phyloP scores from a whole-genome alignment of 2,888 invertebrate species.

The Bembecia ichneumoniformis region DNA sequence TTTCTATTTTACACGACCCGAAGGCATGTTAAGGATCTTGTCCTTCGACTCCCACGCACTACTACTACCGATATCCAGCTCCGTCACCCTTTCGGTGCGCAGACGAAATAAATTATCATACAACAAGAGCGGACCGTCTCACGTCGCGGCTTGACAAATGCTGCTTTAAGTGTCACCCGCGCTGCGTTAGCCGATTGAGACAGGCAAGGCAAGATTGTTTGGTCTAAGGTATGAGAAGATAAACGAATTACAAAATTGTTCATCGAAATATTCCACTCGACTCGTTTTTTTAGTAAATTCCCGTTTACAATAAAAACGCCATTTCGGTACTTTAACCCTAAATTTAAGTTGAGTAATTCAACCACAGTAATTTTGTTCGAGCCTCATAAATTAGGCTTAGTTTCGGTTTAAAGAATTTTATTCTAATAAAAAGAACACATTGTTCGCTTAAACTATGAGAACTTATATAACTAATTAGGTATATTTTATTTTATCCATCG shows the following conservation, averaged over 20 bases:
- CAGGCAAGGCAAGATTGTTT: neutral
- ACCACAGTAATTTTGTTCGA: too few relatives aligned
- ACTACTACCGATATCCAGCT: neutral
- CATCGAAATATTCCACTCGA: too few relatives aligned
- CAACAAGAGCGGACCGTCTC: constrained; percentile 11
- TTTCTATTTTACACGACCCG: neutral
- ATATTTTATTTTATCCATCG: too few relatives aligned
- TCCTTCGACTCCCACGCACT: constrained; percentile 4
- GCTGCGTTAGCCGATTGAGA: constrained; percentile 17
- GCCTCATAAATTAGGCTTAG: too few relatives aligned
- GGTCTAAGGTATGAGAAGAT: neutral
- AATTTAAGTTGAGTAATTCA: too few relatives aligned
- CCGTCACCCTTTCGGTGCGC: constrained; percentile 1
- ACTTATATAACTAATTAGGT: too few relatives aligned
- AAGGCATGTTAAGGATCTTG: neutral
- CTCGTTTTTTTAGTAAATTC: too few relatives aligned
- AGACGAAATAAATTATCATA: constrained; percentile 23
- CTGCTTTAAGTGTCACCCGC: constrained; percentile 19
- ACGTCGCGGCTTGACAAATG: constrained; percentile 26
- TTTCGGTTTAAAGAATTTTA: too few relatives aligned
- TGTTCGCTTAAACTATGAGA: too few relatives aligned
- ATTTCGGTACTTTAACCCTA: too few relatives aligned
- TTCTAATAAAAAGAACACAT: too few relatives aligned
- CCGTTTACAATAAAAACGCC: too few relatives aligned
- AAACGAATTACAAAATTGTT: neutral